phyloP scores from a whole-genome alignment of 2,888 invertebrate species.

The Nephrotoma appendiculata region DNA sequence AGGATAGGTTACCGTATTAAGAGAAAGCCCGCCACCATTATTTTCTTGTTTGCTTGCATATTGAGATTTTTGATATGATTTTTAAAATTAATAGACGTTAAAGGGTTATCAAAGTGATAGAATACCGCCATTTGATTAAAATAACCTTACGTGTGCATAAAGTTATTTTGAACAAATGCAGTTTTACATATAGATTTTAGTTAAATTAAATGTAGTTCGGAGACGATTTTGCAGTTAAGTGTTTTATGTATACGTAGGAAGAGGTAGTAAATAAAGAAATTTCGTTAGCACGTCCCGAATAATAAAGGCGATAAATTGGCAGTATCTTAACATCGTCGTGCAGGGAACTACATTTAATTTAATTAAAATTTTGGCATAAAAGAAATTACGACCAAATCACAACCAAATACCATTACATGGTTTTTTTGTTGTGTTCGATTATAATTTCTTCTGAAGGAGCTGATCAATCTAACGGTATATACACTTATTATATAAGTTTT shows the following conservation, averaged over 20 bases:
- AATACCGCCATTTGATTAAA: not conserved
- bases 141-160: not conserved
- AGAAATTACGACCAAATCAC: not conserved
- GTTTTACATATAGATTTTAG: not conserved
- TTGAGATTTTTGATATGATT: not conserved
- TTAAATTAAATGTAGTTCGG: not conserved
- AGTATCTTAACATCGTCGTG: not conserved
- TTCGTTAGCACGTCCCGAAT: too few species aligned
- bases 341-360: not conserved
- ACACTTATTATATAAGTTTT: not conserved
- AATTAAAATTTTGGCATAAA: not conserved
- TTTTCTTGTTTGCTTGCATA: not conserved
- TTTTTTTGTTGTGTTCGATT: not conserved
- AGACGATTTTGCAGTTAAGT: not conserved
- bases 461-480: not conserved
- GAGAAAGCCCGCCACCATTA: slow-evolving; percentile 1
- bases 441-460: not conserved
- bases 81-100: not conserved
- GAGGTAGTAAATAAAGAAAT: not conserved
- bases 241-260: not conserved
- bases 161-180: not conserved
- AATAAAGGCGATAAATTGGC: not conserved
- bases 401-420: not conserved
- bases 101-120: not conserved
- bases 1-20: not conserved